phyloP scores from a whole-genome alignment of 2,113 vertebrate genomes.

The Etia nguti region DNA sequence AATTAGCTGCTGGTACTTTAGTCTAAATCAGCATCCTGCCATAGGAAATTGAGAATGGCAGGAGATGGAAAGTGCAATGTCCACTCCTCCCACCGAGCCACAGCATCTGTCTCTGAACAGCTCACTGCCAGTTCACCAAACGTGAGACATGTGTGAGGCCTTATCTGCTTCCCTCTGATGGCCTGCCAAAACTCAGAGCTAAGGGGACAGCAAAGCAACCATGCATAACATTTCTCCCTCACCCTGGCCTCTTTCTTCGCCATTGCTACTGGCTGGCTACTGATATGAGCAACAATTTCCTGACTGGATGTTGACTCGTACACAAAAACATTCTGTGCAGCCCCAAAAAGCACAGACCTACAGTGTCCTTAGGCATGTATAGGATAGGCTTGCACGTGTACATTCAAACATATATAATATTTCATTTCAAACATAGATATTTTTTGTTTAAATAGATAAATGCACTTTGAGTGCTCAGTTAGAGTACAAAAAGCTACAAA shows the following conservation, averaged over 20 bases:
- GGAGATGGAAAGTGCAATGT: constrained; percentile 27
- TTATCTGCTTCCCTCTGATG: constrained; percentile 58
- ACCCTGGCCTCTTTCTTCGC: neutral
- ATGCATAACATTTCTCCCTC: neutral
- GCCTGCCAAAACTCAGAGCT: constrained; percentile 45
- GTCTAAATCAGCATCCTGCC: constrained; percentile 35
- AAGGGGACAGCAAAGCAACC: constrained; percentile 22
- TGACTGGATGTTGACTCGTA: neutral
- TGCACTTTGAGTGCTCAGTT: accelerated
- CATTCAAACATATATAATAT: neutral
- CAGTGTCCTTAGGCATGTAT: neutral
- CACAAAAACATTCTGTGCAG: neutral
- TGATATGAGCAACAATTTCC: constrained; percentile 48
- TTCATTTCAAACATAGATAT: neutral
- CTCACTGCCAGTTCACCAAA: constrained; percentile 42
- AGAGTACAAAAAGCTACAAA: too few species aligned
- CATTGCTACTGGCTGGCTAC: constrained; percentile 3
- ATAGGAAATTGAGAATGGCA: constrained; percentile 36
- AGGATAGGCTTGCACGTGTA: neutral
- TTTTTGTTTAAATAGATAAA: neutral
- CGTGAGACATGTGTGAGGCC: constrained; percentile 43
- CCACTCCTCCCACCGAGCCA: constrained; percentile 39
- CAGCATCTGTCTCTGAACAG: constrained; percentile 51
- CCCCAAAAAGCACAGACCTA: neutral
- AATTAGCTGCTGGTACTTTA: constrained; percentile 38